Evolutionary conservation across 2,797 vertebrate genomes (phyloP).

Genomic region (Peromyscus aztecus): DNA sequence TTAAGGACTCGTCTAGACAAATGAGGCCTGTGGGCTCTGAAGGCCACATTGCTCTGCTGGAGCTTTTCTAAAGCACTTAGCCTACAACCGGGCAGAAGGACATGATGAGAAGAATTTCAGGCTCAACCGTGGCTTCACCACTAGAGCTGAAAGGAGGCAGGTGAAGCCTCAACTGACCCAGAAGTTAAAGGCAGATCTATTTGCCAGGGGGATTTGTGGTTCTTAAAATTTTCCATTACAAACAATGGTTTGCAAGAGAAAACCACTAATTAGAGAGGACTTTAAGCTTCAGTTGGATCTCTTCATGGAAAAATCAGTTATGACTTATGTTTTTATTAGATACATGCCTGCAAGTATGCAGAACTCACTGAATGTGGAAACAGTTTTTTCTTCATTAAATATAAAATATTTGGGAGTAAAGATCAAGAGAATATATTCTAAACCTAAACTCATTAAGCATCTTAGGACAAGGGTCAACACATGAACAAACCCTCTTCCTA

Average conservation of each 20-base stretch:
- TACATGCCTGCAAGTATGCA: constrained; percentile 12
- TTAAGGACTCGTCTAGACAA: neutral
- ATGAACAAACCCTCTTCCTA: neutral
- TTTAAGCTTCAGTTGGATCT: constrained; percentile 67
- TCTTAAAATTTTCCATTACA: constrained; percentile 45
- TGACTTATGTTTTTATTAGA: constrained; percentile 68
- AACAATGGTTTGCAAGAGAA: constrained; percentile 59
- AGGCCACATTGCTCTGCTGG: neutral
- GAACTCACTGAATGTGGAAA: constrained; percentile 36
- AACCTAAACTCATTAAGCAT: constrained; percentile 35
- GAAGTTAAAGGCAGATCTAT: constrained; percentile 5
- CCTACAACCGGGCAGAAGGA: neutral
- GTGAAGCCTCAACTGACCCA: neutral
- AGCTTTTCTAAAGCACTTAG: neutral
- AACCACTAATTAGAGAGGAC: constrained; percentile 43
- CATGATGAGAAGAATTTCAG: neutral
- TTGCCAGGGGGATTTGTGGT: neutral
- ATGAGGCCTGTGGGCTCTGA: neutral
- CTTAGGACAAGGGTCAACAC: neutral
- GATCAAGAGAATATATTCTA: constrained; percentile 38
- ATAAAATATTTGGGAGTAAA: constrained; percentile 57
- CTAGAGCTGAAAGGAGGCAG: constrained; percentile 47
- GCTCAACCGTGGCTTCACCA: neutral
- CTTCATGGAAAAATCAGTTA: constrained; percentile 70
- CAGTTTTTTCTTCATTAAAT: constrained; percentile 27